Evolutionary conservation across 2,888 invertebrate genomes (phyloP).

Genomic region (Mayetiola destructor): DNA sequence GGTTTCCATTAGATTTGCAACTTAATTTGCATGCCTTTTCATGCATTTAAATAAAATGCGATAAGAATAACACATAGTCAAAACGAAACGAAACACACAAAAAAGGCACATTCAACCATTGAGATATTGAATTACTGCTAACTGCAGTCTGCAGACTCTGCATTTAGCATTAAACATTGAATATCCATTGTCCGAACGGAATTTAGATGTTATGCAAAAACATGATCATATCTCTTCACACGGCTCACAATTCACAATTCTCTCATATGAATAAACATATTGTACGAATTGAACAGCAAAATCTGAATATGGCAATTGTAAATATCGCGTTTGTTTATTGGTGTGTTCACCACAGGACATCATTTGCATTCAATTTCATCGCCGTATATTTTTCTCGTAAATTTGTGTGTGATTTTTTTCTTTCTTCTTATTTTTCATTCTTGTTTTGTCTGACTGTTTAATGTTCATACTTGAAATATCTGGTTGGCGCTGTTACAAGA

Average conservation of each 20-base stretch:
- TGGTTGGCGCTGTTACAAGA: too few species aligned
- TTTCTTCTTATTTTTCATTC: background rate
- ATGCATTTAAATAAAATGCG: too few species aligned
- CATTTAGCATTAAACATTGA: too few species aligned
- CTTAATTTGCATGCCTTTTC: constrained; percentile 12
- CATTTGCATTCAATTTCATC: too few species aligned
- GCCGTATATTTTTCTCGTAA: background rate
- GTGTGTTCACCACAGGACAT: constrained; percentile 10
- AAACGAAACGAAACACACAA: background rate
- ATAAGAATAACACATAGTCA: background rate
- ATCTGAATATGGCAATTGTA: too few species aligned
- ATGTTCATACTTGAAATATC: too few species aligned
- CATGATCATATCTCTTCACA: background rate
- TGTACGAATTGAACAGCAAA: too few species aligned
- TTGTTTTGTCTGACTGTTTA: background rate
- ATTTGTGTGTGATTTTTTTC: background rate
- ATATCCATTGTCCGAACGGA: background rate
- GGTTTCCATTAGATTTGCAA: too few species aligned
- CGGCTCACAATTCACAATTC: too few species aligned
- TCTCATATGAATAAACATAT: too few species aligned
- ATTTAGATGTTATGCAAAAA: constrained; percentile 13
- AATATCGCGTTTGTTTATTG: too few species aligned
- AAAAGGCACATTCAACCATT: background rate
- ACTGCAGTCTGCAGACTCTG: too few species aligned
- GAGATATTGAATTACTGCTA: constrained; percentile 3